Evolutionary conservation across 2,888 invertebrate species (phyloP).

Genomic region (Sepiola atlantica): DNA sequence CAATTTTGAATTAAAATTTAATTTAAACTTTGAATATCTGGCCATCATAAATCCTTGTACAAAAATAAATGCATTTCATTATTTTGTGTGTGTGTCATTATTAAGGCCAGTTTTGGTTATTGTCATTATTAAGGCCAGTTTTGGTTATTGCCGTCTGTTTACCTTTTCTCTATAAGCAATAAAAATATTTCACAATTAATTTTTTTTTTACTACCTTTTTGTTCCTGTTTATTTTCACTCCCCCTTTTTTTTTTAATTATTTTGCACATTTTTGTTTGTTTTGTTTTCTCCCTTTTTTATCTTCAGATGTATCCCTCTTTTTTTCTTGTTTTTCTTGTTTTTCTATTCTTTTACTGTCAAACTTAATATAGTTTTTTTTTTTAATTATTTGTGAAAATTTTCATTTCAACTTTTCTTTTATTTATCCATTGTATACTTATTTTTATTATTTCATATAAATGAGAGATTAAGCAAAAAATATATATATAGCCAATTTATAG

Average conservation of each 20-base stretch:
- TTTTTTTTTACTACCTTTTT: neutral
- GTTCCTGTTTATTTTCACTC: neutral
- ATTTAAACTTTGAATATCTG: conserved; percentile 1
- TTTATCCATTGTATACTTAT: neutral
- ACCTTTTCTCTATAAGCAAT: conserved; percentile 21
- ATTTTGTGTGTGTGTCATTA: neutral
- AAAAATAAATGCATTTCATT: neutral
- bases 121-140: neutral
- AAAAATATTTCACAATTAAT: neutral
- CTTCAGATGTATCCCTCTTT: neutral
- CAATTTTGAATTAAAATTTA: neutral
- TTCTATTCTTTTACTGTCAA: neutral
- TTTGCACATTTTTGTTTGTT: neutral
- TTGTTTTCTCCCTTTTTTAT: neutral
- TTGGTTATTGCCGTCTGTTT: neutral
- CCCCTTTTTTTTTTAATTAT: neutral
- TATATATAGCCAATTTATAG: too few relatives aligned
- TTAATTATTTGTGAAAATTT: neutral
- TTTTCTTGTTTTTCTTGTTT: neutral
- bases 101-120: neutral
- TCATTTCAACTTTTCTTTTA: neutral
- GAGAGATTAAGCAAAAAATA: too few relatives aligned
- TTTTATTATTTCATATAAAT: too few relatives aligned
- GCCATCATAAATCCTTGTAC: neutral
- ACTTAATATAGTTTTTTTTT: neutral